Base-by-base conservation (phyloP, 2,888 invertebrate species). In the Apamea epomidion region DNA sequence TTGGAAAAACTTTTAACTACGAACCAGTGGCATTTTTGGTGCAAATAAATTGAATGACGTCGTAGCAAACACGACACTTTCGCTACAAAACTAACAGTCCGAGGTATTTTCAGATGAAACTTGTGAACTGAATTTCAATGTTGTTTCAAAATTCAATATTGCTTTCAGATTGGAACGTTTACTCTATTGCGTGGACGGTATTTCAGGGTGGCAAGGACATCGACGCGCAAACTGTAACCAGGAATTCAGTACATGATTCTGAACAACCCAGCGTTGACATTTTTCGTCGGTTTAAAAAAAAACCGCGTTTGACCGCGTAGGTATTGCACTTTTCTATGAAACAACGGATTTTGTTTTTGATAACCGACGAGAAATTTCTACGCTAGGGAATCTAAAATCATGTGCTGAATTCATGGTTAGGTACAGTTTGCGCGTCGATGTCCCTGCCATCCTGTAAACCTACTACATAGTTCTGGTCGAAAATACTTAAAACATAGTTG, bases 1-100 rank as follows among this genome's bases (percentile, higher is more conserved):
- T 64, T 78, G 54, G 51, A 32, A 32, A 32, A 85, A 79, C 18
- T 80, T 85, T 69, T 18, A 70, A 84, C 51, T 48, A 73, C n/a
- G 12, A 21, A 37, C 18, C 3, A 21, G 45, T 70, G 21, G 25
- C 8, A 37, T n/a, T 25, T 25, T 29, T 60, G 7, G 16, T n/a
- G 37, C 10, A 54, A 62, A 82, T 48, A 78, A 64, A 65, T 29
- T 64, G 3, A 68, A 84, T 37, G 42, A 54, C 14, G 21, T n/a
- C 16, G 5, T 16, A 16, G 25, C 5, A 69, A 78, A 68, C 29
- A 58, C 48, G n/a, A 64, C 10, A 51, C 6, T 21, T 58, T 37
- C 14, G 10, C 21, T 69, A 21, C 8, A 48, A 64, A 80, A 54
- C 45, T 62, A 29, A 18, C 16, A 29, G 16, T 65, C 29, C 4